Base-by-base conservation (phyloP, 2,113 vertebrate species). In the Malurus cyaneus region DNA sequence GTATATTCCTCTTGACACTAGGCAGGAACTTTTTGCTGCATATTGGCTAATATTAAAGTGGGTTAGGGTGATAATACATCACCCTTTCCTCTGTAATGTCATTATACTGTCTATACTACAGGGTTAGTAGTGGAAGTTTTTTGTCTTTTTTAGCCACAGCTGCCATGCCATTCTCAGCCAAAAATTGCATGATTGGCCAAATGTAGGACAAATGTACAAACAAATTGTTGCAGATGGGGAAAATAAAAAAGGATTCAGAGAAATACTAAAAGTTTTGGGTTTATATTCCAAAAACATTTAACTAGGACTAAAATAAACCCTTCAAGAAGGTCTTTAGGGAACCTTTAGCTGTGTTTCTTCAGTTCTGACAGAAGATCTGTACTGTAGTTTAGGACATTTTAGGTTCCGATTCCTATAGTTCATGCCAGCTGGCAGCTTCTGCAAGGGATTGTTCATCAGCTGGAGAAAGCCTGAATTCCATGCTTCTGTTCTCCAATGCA, bases 271-370 rank as follows among this genome's bases (percentile, higher is more conserved):
- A 60, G 11, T 44, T 87, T 60, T 47, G 10, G 1, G 0, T 15
- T 67, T 74, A 3, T 54, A 70, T 70, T 88, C 18, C 25, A 59
- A 66, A 86, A 80, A 8, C 5, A 31, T 54, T 70, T 54, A 24
- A 78, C 80, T 71, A 47, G 2, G 34, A 57, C 9, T 9, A n/a
- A 36, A 76, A 60, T 36, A 32, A 42, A 57, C 67, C 29, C 12
- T 2, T 1, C 25, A 56, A 56, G 17, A 34, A 64, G 3, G 10
- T 47, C 32, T 46, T 87, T 25, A 32, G 20, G 6, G 24, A 53
- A 14, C 42, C 39, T 36, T 36, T 0, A 0, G 39, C 14, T 31
- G 11, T n/a, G 14, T 3, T 36, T 88, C 12, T 39, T 8, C 14
- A 46, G 26, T 54, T 72, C 47, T 71, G 34, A 69, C 1, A 1